Base-by-base conservation (phyloP, 2,888 invertebrate species). In the Oligia strigilis region DNA sequence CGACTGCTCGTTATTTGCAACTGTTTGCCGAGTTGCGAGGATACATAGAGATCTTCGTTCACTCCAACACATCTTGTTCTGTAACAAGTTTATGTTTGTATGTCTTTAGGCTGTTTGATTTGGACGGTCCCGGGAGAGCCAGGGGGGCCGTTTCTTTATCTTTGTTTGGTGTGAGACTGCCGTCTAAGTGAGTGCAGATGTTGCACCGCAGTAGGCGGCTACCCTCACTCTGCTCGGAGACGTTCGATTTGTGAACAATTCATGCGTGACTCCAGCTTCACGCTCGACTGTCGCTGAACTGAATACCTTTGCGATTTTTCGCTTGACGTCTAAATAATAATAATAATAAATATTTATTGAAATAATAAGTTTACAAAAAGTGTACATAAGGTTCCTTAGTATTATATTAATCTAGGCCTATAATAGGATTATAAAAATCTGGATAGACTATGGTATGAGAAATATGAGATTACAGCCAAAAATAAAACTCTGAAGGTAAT, bases 171-270 rank as follows among this genome's bases (percentile, higher is more conserved):
- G 2, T 9, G 2, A 8, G 1, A 40, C 14, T 84, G 9, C 55
- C 1, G 52, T 17, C 17, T n/a, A 6, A 40, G 40, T 71, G 17
- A 40, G 71, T n/a, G 40, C 14, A 52, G 46, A 62, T 13, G 36
- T 69, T 19, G 29, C n/a, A 19, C 14, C 9, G 14, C 46, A 62
- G 49, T 23, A 43, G 36, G 43, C 55, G 46, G 17, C 5, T 19
- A 2, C 17, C 55, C 23, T 65, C 8, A 58, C 17, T 14, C n/a
- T n/a, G 49, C 60, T 46, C 14, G 23, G 60, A 78, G 73, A 87
- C 87, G 82, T 87, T 85, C 83, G 85, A 87, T 87, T 87, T 81
- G 86, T 80, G 82, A 89, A 80, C 87, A 75, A 81, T 84, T 85
- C 84, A 75, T 82, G 86, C 84, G 83, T 73, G 52, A 81, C 84